Percentiles rank a stretch among this genome's conserved stretches.
Conservation (phyloP, 1,140 invertebrate genomes). For the Pachyrhynchus sulphureomaculatus region DNA sequence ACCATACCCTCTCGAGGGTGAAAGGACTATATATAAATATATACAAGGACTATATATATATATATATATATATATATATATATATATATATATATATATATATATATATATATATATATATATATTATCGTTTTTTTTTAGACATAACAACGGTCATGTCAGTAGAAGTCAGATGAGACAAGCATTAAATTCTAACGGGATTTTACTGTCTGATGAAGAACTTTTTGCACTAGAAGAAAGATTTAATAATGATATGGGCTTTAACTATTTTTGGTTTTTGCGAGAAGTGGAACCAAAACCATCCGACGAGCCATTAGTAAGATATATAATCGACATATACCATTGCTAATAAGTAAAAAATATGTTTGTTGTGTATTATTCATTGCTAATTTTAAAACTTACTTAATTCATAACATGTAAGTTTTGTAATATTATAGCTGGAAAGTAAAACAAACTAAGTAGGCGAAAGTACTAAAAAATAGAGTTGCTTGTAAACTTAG, state of each 20-base stretch:
- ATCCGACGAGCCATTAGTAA: conserved; percentile 49
- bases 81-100: no score
- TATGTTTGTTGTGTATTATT: neutral
- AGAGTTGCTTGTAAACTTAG: no score
- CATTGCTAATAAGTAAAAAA: neutral
- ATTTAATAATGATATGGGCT: conserved; percentile 69
- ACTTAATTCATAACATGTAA: no score
- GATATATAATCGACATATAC: neutral
- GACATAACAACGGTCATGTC: conserved; percentile 68
- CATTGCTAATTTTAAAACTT: neutral
- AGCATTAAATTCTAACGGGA: conserved; percentile 61
- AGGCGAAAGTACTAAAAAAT: no score
- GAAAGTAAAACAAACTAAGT: no score
- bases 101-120: no score
- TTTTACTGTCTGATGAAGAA: conserved; percentile 63
- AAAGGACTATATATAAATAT: no score
- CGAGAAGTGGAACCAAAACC: conserved; percentile 57
- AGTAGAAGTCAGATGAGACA: conserved; percentile 66
- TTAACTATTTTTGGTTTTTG: conserved; percentile 67
- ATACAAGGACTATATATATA: no score
- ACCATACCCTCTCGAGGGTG: no score
- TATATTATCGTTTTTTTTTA: conserved; percentile 47
- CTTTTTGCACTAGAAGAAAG: conserved; percentile 64
- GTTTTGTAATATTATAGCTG: no score
- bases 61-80: no score